Evolutionary conservation across 1,140 invertebrate species (phyloP), one percentile per base, ranked within the genome.

Genomic region (Eurosta solidaginis): DNA sequence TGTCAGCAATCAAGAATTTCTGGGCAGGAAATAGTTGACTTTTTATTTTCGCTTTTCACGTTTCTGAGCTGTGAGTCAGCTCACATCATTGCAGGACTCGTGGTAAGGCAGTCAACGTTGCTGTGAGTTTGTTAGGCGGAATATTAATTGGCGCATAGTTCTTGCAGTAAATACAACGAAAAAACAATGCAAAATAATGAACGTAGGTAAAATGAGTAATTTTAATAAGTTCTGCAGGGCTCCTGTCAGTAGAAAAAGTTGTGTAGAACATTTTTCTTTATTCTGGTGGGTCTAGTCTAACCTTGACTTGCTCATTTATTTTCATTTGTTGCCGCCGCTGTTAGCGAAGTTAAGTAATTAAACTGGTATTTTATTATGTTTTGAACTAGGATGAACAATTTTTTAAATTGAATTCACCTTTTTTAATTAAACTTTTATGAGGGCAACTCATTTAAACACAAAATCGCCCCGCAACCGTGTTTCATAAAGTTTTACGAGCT

Each of bases 1-100:
- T 59, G 59, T 68, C 59, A 68, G 33, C 36, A 68, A 22, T 68
- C 59, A 68, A 68, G 59, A 68, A 68, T 68, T 68, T 68, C 33
- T 68, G 59, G 27, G 59, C 59, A 68, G 59, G 59, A 68, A 68
- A 68, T 68, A 20, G 59, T 40, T 20, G 33, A 22, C 59, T 68
- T 68, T 68, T 68, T 63, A 27, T 63, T 63, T 36, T 33, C 4
- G 9, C 20, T 63, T 33, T 68, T 68, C 59, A 68, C 40, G 40
- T 42, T 22, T 9, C 59, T 22, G 33, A 5, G 59, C n/a, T 68
- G 29, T 63, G 54, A 63, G 54, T 63, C 54, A 63, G 54, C 54
- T 27, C 54, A 1, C 4, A n/a, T 33, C 40, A 33, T 40, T 0
- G 36, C 59, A 68, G 59, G 59, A 68, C 59, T 68, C 10, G n/a